A percentile compares a stretch with the other conserved stretches of the same genome.
Evolutionary conservation across 2,888 invertebrate genomes (phyloP).

Genomic region (Achlya flavicornis): DNA sequence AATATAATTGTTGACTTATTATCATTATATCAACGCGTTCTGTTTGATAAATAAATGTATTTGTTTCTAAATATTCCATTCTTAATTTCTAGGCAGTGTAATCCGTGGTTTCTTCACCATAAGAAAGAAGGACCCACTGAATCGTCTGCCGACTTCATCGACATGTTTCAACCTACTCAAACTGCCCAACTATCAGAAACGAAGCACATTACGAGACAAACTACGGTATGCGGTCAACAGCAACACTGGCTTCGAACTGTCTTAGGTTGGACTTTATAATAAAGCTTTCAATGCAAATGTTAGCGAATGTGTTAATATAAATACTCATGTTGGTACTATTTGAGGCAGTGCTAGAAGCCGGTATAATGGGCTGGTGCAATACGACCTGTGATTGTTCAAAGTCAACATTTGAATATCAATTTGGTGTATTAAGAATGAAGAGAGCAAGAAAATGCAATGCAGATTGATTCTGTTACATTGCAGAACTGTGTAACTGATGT

Average conservation of each 20-base stretch:
- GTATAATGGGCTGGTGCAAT: neutral
- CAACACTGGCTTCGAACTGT: slow-evolving; percentile 99
- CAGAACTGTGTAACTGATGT: too few relatives aligned
- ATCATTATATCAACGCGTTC: neutral
- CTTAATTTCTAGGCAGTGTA: slow-evolving; percentile 89
- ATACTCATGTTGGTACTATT: neutral
- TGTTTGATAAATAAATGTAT: too few relatives aligned
- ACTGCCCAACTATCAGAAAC: slow-evolving; percentile 98
- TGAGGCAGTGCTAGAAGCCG: neutral
- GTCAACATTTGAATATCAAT: neutral
- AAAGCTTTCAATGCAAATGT: neutral
- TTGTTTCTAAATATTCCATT: too few relatives aligned
- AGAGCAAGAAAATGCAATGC: neutral
- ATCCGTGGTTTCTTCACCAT: slow-evolving; percentile 99
- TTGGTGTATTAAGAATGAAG: neutral
- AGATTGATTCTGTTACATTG: neutral
- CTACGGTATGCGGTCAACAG: slow-evolving; percentile 98
- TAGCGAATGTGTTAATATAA: neutral
- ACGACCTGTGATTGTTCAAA: neutral
- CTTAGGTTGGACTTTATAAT: slow-evolving; percentile 81
- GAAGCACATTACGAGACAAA: slow-evolving; percentile 97
- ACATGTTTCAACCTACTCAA: slow-evolving; percentile 99
- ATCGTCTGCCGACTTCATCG: slow-evolving; percentile 98
- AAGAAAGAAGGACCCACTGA: slow-evolving; percentile 95
- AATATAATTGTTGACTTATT: too few relatives aligned